Conservation (phyloP, 2,113 vertebrate genomes). For the Percopsis transmontana region DNA sequence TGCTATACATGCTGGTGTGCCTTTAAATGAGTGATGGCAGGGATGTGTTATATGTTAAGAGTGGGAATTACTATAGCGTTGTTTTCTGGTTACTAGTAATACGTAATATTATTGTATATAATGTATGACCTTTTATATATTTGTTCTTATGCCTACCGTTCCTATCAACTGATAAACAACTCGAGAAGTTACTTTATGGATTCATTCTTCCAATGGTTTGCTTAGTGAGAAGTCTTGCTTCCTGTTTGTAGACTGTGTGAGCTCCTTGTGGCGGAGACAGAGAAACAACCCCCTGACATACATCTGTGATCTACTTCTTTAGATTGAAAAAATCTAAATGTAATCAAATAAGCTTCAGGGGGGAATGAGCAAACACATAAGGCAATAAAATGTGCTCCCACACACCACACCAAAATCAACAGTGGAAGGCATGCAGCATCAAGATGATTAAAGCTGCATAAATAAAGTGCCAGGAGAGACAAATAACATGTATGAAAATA, state of each 20-base stretch:
- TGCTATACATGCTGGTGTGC: constrained; percentile 15
- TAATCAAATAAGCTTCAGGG: constrained; percentile 70
- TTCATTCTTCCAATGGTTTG: too few relatives aligned
- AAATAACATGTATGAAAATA: constrained; percentile 17
- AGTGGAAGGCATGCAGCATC: constrained; percentile 67
- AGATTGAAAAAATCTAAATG: constrained; percentile 71
- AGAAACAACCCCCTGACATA: constrained; percentile 66
- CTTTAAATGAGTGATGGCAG: constrained; percentile 19
- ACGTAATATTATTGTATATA: too few relatives aligned
- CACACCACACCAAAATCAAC: constrained; percentile 56
- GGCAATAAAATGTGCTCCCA: constrained; percentile 56
- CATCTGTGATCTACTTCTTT: constrained; percentile 71
- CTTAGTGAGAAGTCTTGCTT: too few relatives aligned
- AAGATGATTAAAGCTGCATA: constrained; percentile 54
- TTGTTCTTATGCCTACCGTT: too few relatives aligned
- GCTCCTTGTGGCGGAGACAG: constrained; percentile 10
- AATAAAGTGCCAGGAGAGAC: constrained; percentile 38
- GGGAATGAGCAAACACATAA: constrained; percentile 50
- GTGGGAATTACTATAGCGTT: constrained; percentile 19
- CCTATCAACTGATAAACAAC: too few relatives aligned
- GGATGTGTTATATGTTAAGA: constrained; percentile 44
- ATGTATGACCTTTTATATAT: too few relatives aligned
- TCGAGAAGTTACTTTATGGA: too few relatives aligned
- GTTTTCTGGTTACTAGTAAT: too few relatives aligned
- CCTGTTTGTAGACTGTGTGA: too few relatives aligned